Conservation (phyloP, 53 echinoderm and acorn worm species). For the Echinometra lucunter region DNA sequence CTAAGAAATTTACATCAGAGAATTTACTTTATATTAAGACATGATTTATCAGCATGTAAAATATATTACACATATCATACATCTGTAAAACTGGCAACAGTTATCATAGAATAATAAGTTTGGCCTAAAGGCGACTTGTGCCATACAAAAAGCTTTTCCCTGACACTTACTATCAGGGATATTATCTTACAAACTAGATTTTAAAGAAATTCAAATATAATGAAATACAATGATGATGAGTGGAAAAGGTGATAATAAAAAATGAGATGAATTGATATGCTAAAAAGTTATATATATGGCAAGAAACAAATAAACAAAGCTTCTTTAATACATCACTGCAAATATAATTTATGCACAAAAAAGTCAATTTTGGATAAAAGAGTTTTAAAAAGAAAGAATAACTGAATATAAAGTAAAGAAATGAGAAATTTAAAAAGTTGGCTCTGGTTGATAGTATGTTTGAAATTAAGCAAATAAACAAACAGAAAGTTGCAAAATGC, state of each 20-base stretch:
- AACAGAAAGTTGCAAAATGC: neutral
- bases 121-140: too few relatives aligned
- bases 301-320: neutral
- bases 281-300: neutral
- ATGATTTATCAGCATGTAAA: too few relatives aligned
- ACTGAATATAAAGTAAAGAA: neutral
- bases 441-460: neutral
- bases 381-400: neutral
- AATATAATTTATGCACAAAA: neutral
- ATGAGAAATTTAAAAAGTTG: neutral
- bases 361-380: neutral
- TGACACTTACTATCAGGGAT: neutral
- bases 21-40: too few relatives aligned
- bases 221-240: neutral
- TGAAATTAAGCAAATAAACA: neutral
- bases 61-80: too few relatives aligned
- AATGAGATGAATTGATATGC: neutral
- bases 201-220: too few relatives aligned
- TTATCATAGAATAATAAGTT: too few relatives aligned
- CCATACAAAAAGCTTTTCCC: too few relatives aligned
- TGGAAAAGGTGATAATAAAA: neutral
- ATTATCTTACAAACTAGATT: neutral
- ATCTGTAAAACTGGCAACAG: neutral
- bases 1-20: too few relatives aligned
- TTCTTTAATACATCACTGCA: neutral